Evolutionary conservation across 2,888 invertebrate species (phyloP).

Genomic region (Patella ulyssiponensis): DNA sequence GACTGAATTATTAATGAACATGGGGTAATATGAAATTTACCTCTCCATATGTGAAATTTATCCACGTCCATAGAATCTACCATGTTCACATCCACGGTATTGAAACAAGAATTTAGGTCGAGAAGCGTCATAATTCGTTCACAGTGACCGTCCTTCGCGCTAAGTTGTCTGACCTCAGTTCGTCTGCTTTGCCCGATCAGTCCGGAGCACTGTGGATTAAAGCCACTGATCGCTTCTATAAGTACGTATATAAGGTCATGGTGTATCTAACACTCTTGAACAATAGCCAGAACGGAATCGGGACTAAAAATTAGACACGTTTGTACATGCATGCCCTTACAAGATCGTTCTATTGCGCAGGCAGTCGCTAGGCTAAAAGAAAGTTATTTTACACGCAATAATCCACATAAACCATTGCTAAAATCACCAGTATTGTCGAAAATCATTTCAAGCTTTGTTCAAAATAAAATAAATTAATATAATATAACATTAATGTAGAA

Average conservation of each 20-base stretch:
- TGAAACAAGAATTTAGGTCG: slow-evolving; percentile 61
- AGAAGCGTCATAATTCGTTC: slow-evolving; percentile 58
- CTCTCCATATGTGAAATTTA: slow-evolving; percentile 61
- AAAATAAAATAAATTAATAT: slow-evolving; percentile 12
- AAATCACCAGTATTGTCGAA: slow-evolving; percentile 15
- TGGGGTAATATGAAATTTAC: slow-evolving; percentile 40
- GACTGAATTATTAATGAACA: slow-evolving; percentile 14
- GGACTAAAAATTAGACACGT: slow-evolving; percentile 41
- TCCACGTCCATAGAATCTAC: slow-evolving; percentile 52
- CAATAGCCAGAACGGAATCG: neutral
- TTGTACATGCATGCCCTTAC: slow-evolving; percentile 63
- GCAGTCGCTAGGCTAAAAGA: slow-evolving; percentile 35
- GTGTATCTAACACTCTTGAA: slow-evolving; percentile 8
- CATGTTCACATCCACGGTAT: slow-evolving; percentile 56
- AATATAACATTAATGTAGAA: slow-evolving; percentile 23
- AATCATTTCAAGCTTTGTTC: slow-evolving; percentile 11
- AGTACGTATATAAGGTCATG: neutral
- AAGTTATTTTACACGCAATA: slow-evolving; percentile 29
- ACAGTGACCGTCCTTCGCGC: slow-evolving; percentile 44
- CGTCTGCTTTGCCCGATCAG: slow-evolving; percentile 22
- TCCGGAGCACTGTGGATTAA: slow-evolving; percentile 18
- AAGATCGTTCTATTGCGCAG: slow-evolving; percentile 52
- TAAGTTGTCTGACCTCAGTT: slow-evolving; percentile 17
- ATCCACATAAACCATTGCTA: slow-evolving; percentile 22
- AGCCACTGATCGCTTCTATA: slow-evolving; percentile 14